Evolutionary conservation across 2,113 vertebrate species (phyloP), one percentile per base, ranked within the genome.

Genomic region (Telmatochromis sp.): DNA sequence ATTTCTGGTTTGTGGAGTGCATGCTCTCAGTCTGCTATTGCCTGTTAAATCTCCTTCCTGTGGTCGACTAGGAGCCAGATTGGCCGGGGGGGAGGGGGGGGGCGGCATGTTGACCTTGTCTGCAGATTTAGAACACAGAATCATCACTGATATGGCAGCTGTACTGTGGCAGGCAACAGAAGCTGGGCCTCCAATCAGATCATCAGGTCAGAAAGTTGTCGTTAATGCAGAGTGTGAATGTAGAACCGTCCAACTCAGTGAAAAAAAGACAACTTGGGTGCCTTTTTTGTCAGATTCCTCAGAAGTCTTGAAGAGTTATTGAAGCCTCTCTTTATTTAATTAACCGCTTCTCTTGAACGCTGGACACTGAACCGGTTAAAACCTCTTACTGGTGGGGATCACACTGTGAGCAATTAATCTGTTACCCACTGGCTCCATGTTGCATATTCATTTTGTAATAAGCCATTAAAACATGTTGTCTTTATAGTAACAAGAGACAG

Each of bases 141-240:
- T 82, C 93, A 89, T 89, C 86, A 81, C 73, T 93, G 93, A 95
- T 94, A 93, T 90, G 88, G 93, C 94, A 94, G 91, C 93, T 93
- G 93, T 84, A 92, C 83, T 83, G 92, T 90, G 90, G 89, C 89
- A 92, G 92, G 92, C 91, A 92, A 86, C 95, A 94, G 91, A 95
- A 92, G 94, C 86, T 33, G 17, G 17, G 71, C 81, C 87, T 93
- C 89, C 91, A 94, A 92, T 90, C 92, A 94, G 92, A 94, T 93
- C 92, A 93, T 90, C 84, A 85, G 84, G 88, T 92, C 90, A 94
- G 89, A 91, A 86, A 86, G 92, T 83, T 92, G 86, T 84, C 89
- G 87, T 90, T 94, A 93, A 88, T 87, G 81, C 86, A 83, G 88
- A 81, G 80, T 83, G 82, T 80, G 81, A 86, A 86, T 89, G 83